Conservation (phyloP, 37 sponge, comb jelly and placozoan species). For the Hormiphora californensis region DNA sequence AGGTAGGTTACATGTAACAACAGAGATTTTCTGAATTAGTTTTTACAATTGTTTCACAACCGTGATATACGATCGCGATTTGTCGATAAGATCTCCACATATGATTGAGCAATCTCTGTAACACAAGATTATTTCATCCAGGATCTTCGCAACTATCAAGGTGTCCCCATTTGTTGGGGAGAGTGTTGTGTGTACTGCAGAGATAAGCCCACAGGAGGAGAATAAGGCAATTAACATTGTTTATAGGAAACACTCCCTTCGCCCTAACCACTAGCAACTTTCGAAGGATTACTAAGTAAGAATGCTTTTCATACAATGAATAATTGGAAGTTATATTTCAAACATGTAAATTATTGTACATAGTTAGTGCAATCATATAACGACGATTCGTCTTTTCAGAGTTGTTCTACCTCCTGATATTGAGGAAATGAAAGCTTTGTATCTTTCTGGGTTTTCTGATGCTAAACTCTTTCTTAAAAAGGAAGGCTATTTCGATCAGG, state of each 20-base stretch:
- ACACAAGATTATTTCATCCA: neutral
- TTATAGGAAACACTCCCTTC: constrained; percentile 30
- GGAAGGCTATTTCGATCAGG: constrained; percentile 6
- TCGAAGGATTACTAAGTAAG: neutral
- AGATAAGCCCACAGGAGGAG: neutral
- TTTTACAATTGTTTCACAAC: no score
- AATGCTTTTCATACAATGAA: neutral
- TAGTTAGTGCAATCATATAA: neutral
- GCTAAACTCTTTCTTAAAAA: constrained; percentile 36
- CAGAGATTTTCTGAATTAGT: no score
- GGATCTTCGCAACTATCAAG: neutral
- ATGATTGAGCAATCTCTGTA: no score
- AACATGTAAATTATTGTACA: neutral
- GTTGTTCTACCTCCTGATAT: neutral
- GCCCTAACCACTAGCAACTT: neutral
- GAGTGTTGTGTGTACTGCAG: neutral
- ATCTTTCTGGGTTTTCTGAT: neutral
- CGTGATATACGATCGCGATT: no score
- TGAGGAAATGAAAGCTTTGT: neutral
- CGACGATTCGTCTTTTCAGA: neutral
- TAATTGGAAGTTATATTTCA: neutral
- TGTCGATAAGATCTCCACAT: no score
- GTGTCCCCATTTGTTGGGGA: constrained; percentile 31
- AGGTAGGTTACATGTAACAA: neutral
- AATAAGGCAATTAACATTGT: neutral